Evolutionary conservation across 2,888 invertebrate genomes (phyloP).

Genomic region (Ellobium chinense): DNA sequence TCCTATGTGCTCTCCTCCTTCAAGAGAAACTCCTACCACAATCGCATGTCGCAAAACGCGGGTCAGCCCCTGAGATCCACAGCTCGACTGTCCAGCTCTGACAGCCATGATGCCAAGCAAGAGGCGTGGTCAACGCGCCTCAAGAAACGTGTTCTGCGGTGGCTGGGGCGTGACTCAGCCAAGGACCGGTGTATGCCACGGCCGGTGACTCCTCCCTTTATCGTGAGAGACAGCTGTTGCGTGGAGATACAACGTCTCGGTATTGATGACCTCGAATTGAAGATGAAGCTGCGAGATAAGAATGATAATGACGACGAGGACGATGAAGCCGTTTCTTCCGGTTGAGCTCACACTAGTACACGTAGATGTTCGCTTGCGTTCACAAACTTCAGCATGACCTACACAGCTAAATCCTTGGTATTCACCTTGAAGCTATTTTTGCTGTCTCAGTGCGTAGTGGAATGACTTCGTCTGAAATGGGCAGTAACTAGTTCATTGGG

Average conservation of each 20-base stretch:
- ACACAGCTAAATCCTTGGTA: no score
- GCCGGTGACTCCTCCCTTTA: slow-evolving; percentile 19
- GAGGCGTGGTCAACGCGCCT: slow-evolving; percentile 32
- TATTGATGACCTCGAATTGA: not conserved
- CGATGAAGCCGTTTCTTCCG: not conserved
- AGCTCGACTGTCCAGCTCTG: not conserved
- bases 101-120: not conserved
- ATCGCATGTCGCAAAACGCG: slow-evolving; percentile 13
- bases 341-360: no score
- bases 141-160: slow-evolving; percentile 20
- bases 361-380: not conserved
- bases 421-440: no score
- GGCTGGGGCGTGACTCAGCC: slow-evolving; percentile 7
- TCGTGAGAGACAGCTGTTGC: slow-evolving; percentile 22
- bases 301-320: not conserved
- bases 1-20: slow-evolving; percentile 54
- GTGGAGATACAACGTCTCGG: slow-evolving; percentile 3
- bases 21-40: slow-evolving; percentile 45
- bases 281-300: not conserved
- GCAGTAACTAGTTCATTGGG: no score
- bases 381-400: no score
- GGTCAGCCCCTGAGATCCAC: slow-evolving; percentile 6
- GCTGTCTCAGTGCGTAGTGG: no score
- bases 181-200: not conserved
- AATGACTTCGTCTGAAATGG: no score